Base-by-base conservation (phyloP, 2,888 invertebrate species). In the Drosophila kambysellisi region DNA sequence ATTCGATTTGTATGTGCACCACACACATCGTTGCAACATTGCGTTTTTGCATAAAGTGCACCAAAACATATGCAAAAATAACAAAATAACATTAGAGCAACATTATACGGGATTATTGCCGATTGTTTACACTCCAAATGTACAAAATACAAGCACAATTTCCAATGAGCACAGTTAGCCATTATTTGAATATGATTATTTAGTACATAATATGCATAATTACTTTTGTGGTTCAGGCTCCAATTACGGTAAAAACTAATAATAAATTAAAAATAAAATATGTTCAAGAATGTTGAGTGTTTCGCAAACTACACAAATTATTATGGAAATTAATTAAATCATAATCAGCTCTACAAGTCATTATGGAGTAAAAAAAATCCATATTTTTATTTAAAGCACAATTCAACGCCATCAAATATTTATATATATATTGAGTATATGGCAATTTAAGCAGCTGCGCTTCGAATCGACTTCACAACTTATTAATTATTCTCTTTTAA, bases 401-500 rank as follows among this genome's bases (percentile, higher is more conserved):
- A 35, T 17, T 62, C 33, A 51, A 32, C n/a, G 32, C 3, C 30
- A 57, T 32, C 20, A 7, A 30, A 43, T 62, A 63, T 39, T 29
- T 39, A 39, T 57, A 11, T 61, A 25, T 25, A 53, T 52, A 58
- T 11, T 50, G 29, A 29, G n/a, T 37, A 50, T 62, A n/a, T 52
- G 32, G 20, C 53, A 67, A 57, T 75, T 62, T 35, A 25, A 74
- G 46, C 59, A 66, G 30, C 32, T 37, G 37, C 29, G 30, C 20
- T 17, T 32, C 57, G 41, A 37, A 58, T 52, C 29, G 37, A 56
- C 74, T 66, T 62, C 32, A 52, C 25, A 66, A 67, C 74, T 52
- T 57, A 76, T 81, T 70, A 63, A 66, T 66, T 81, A 76, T 77
- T 77, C 78, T 46, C 64, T 81, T 76, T 71, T 58, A 46, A 74